phyloP scores from a whole-genome alignment of 2,888 invertebrate species.

The Sicus ferrugineus region DNA sequence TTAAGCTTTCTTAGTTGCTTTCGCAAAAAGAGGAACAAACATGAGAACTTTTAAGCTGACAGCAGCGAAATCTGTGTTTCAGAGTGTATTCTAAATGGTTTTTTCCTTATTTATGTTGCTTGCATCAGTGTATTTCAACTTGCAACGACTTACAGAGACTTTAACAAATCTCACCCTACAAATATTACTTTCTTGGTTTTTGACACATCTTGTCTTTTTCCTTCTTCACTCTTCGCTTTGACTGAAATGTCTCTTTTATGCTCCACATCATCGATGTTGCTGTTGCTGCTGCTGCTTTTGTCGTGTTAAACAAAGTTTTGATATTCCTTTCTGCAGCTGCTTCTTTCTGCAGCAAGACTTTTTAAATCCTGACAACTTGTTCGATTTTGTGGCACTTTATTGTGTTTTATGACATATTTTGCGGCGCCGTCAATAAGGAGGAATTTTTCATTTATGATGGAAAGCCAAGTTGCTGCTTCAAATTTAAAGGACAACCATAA shows the following conservation, averaged over 20 bases:
- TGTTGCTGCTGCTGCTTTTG: background rate
- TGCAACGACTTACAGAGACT: too few species aligned
- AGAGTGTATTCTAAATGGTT: background rate
- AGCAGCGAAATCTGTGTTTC: conserved; percentile 16
- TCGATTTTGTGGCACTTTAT: background rate
- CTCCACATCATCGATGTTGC: too few species aligned
- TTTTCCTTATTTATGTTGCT: background rate
- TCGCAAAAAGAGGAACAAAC: background rate
- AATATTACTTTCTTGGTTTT: background rate
- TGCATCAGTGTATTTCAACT: background rate
- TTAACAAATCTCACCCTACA: background rate
- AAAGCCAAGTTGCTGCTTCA: too few species aligned
- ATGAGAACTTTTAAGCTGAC: conserved; percentile 17
- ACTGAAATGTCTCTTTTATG: too few species aligned
- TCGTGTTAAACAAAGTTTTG: conserved; percentile 7
- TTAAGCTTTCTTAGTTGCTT: conserved; percentile 6
- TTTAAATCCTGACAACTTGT: background rate
- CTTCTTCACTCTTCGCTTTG: too few species aligned
- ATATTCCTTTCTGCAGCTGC: conserved; percentile 2
- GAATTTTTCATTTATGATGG: too few species aligned
- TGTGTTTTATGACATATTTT: too few species aligned
- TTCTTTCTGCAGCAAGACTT: conserved; percentile 1
- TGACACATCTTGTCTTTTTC: background rate
- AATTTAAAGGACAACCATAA: too few species aligned
- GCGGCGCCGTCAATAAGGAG: too few species aligned